Evolutionary conservation across 1,140 invertebrate genomes (phyloP).

Genomic region (Eurosta solidaginis): DNA sequence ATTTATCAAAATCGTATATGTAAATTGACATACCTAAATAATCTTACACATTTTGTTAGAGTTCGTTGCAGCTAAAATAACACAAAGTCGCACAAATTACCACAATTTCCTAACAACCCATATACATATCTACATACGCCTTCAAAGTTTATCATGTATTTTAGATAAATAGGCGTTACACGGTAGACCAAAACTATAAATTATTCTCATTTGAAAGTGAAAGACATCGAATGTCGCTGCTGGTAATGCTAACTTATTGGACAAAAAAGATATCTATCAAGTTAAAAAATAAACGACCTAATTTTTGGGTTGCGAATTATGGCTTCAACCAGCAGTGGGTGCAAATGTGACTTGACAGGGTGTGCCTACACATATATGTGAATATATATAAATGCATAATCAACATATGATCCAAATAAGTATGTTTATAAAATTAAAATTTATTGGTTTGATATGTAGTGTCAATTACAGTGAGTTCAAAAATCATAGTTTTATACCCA

Average conservation of each 20-base stretch:
- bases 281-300: too few species aligned
- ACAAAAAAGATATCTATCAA: too few species aligned
- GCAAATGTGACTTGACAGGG: background rate
- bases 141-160: background rate
- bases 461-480: too few species aligned
- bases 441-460: too few species aligned
- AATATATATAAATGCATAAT: background rate
- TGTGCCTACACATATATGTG: background rate
- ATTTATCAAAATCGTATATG: too few species aligned
- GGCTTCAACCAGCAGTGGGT: background rate
- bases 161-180: background rate
- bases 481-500: too few species aligned
- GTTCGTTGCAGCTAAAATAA: too few species aligned
- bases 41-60: too few species aligned
- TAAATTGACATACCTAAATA: too few species aligned
- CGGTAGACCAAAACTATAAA: background rate
- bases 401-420: background rate
- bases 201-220: background rate
- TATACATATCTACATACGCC: background rate
- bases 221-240: background rate
- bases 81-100: too few species aligned
- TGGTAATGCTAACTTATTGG: background rate
- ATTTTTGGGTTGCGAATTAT: background rate
- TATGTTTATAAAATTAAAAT: too few species aligned
- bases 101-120: too few species aligned